Evolutionary conservation across 2,888 invertebrate species (phyloP).

Genomic region (Cheilosia urbana): DNA sequence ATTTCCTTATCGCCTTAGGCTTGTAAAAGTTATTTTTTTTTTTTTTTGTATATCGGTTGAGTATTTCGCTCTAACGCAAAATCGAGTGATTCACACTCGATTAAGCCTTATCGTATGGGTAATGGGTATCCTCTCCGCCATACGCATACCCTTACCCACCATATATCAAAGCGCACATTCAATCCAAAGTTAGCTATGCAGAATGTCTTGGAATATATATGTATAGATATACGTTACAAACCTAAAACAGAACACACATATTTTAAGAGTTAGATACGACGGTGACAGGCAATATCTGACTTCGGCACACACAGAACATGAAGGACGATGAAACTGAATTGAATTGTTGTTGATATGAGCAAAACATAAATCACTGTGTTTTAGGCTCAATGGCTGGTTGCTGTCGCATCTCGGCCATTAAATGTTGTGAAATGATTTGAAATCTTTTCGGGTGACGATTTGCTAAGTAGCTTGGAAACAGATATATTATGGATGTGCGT

Average conservation of each 20-base stretch:
- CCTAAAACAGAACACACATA: constrained; percentile 56
- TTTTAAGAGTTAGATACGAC: constrained; percentile 65
- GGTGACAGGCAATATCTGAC: constrained; percentile 66
- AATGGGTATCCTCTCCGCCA: constrained; percentile 2
- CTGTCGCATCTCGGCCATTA: constrained; percentile 43
- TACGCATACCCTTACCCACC: not conserved
- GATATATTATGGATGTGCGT: not conserved
- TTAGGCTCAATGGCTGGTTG: constrained; percentile 30
- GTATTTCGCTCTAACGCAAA: constrained; percentile 28
- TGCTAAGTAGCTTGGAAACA: constrained; percentile 50
- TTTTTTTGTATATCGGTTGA: constrained; percentile 7
- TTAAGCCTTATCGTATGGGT: constrained; percentile 66
- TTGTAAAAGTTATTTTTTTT: constrained; percentile 50
- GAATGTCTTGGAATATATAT: constrained; percentile 20
- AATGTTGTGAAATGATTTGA: constrained; percentile 67
- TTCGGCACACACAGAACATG: constrained; percentile 24
- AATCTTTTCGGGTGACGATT: constrained; percentile 43
- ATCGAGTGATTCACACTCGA: constrained; percentile 72
- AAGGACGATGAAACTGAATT: constrained; percentile 50
- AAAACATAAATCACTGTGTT: constrained; percentile 66
- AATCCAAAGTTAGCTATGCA: constrained; percentile 34
- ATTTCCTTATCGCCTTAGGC: constrained; percentile 63
- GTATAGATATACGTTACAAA: constrained; percentile 27
- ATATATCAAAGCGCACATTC: constrained; percentile 29
- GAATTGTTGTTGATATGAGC: constrained; percentile 71